A percentile compares a stretch with the other conserved stretches of the same genome.
Evolutionary conservation across 2,888 invertebrate genomes (phyloP).

Genomic region (Candidula unifasciata): DNA sequence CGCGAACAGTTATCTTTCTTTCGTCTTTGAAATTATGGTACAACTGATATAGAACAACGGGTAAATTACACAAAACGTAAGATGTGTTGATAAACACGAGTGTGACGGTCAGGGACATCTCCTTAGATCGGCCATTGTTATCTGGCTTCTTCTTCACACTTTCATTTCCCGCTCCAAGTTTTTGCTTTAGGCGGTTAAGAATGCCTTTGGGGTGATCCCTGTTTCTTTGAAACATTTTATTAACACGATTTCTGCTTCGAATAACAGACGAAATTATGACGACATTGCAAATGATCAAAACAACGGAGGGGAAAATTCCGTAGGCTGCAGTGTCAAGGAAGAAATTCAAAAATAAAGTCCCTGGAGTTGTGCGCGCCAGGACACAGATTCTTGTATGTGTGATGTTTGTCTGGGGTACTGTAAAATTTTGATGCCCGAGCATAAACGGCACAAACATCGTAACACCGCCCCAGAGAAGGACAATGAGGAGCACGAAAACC

Average conservation of each 20-base stretch:
- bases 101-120: constrained; percentile 16
- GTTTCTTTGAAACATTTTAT: neutral
- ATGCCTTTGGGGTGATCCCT: neutral
- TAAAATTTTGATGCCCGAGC: neutral
- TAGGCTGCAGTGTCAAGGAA: neutral
- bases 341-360: neutral
- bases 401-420: neutral
- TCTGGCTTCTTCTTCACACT: neutral
- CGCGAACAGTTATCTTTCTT: neutral
- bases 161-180: neutral
- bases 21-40: neutral
- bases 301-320: neutral
- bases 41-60: neutral
- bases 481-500: neutral
- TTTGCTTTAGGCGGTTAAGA: too few species aligned
- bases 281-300: constrained; percentile 2
- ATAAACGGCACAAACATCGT: neutral
- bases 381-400: constrained; percentile 1
- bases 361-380: neutral
- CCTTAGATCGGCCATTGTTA: neutral
- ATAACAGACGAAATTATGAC: constrained; percentile 1
- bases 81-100: neutral
- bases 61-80: constrained; percentile 22
- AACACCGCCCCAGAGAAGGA: neutral
- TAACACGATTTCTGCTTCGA: constrained; percentile 11